Conservation (phyloP, 1,140 invertebrate species). For the Drosophila pachea region DNA sequence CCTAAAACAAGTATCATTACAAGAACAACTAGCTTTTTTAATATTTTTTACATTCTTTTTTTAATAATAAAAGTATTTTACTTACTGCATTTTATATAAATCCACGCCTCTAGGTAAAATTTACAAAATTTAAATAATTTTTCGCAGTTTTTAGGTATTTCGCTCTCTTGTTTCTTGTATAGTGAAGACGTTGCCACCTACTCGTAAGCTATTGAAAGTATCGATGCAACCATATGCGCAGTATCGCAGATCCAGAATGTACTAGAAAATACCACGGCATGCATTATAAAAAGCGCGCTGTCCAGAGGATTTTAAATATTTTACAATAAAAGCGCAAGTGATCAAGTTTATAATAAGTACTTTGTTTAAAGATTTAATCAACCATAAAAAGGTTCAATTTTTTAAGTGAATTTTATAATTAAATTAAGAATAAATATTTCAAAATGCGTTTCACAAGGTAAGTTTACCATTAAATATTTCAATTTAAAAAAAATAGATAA, state of each 20-base stretch:
- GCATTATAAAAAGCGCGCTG: constrained; percentile 51
- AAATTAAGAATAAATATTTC: background rate
- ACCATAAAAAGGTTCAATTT: background rate
- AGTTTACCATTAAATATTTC: constrained; percentile 18
- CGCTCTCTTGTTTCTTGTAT: constrained; percentile 16
- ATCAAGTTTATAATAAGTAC: constrained; percentile 6
- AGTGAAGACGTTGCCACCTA: constrained; percentile 29
- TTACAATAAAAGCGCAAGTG: constrained; percentile 30
- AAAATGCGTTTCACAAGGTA: constrained; percentile 68
- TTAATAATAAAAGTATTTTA: background rate
- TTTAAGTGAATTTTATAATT: constrained; percentile 5
- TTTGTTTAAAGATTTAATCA: background rate
- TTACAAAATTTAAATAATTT: constrained; percentile 2
- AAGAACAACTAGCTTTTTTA: background rate
- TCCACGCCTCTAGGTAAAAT: background rate
- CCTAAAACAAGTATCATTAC: constrained; percentile 21
- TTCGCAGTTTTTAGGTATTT: constrained; percentile 22
- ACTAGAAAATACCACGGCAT: constrained; percentile 46
- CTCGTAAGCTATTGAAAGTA: constrained; percentile 8
- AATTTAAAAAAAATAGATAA: background rate
- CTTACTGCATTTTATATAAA: constrained; percentile 43
- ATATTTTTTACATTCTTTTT: too few species aligned
- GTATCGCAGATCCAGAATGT: constrained; percentile 9
- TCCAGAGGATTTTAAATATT: constrained; percentile 49
- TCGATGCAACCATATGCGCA: constrained; percentile 8